Evolutionary conservation across 2,113 vertebrate genomes (phyloP).

Genomic region (Atrichornis clamosus): DNA sequence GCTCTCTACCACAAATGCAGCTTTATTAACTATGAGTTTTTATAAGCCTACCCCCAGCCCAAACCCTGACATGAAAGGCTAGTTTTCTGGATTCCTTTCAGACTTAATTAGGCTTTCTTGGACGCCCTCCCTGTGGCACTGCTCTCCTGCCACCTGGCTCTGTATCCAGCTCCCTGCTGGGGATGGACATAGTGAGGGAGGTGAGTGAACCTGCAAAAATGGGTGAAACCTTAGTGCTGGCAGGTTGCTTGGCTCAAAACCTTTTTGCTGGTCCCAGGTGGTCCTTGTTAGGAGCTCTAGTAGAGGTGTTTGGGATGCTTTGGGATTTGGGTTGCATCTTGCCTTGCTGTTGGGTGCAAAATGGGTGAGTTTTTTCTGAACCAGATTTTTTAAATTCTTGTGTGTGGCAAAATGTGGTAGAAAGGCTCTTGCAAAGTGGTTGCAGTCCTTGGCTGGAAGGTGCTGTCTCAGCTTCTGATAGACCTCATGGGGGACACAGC

Average conservation of each 20-base stretch:
- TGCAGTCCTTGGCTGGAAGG: not conserved
- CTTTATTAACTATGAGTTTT: not conserved
- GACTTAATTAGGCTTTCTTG: not conserved
- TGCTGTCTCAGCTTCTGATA: not conserved
- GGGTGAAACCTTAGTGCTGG: not conserved
- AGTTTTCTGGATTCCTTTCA: not conserved
- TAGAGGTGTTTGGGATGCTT: not conserved
- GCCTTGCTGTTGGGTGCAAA: not conserved
- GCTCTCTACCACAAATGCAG: not conserved
- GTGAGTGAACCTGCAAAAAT: not conserved
- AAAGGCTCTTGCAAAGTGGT: not conserved
- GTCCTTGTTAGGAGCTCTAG: not conserved
- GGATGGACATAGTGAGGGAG: not conserved
- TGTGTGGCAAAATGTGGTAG: not conserved
- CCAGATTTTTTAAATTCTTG: not conserved
- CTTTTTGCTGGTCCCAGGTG: not conserved
- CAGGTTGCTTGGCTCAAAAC: not conserved
- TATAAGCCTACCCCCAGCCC: not conserved
- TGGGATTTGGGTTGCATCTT: not conserved
- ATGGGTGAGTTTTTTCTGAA: not conserved
- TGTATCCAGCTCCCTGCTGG: not conserved
- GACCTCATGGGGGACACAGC: accelerated
- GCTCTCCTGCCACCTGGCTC: not conserved
- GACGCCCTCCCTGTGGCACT: not conserved
- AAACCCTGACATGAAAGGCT: not conserved